phyloP scores from a whole-genome alignment of 2,797 vertebrate genomes.

The Eutrigla gurnardus region DNA sequence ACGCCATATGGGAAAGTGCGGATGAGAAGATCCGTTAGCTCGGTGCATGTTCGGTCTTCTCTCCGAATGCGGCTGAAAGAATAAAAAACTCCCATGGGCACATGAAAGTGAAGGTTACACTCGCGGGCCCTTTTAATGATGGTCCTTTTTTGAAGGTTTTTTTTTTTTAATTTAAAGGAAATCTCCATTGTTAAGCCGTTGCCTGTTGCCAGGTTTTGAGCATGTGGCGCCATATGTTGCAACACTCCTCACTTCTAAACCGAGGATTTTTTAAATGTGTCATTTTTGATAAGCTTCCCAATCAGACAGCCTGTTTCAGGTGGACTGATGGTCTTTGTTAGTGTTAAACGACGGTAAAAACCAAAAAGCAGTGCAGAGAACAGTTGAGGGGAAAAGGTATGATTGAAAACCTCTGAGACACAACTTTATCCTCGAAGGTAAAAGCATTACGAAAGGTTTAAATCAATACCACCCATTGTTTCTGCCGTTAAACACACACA shows the following conservation, averaged over 20 bases:
- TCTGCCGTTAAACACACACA: constrained; percentile 30
- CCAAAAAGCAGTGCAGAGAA: constrained; percentile 12
- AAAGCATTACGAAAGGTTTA: constrained; percentile 7
- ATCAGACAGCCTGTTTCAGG: constrained; percentile 47
- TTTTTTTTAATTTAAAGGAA: constrained; percentile 70
- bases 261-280: constrained; percentile 62
- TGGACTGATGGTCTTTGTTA: constrained; percentile 37
- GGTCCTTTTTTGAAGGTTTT: constrained; percentile 54
- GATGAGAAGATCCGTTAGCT: constrained; percentile 78
- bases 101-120: constrained; percentile 85
- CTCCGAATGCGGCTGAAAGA: constrained; percentile 71
- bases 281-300: constrained; percentile 57
- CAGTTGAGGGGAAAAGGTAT: not conserved
- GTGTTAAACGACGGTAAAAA: constrained; percentile 17
- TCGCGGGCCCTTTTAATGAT: constrained; percentile 68
- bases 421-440: constrained; percentile 18
- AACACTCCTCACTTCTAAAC: constrained; percentile 64
- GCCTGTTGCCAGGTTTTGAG: constrained; percentile 74
- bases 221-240: constrained; percentile 66
- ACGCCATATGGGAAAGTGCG: constrained; percentile 81
- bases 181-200: constrained; percentile 68
- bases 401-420: not conserved
- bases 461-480: constrained; percentile 7
- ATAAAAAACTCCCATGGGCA: constrained; percentile 77
- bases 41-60: constrained; percentile 67